These are phyloP conservation scores for Rhorus exstirpatorius DNA, from an alignment of 2,888 invertebrate genomes.

Conservation along the genomic window DNA sequence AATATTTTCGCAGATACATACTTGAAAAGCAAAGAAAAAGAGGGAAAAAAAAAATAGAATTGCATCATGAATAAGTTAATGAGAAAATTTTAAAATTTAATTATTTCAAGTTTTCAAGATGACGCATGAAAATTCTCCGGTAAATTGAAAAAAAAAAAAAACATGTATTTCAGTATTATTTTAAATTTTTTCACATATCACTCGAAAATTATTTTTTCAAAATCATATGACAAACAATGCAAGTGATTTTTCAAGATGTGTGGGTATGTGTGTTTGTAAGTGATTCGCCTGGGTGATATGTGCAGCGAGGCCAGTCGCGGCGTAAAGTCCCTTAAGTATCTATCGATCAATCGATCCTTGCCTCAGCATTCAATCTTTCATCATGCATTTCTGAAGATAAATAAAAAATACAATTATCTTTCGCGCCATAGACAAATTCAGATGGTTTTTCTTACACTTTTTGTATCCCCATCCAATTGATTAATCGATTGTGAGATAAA, in stretches of 20 bases:
- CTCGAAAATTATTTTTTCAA: slow-evolving; percentile 6
- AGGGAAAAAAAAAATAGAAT: not conserved
- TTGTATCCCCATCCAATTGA: not conserved
- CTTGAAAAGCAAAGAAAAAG: not conserved
- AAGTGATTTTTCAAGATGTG: slow-evolving; percentile 6
- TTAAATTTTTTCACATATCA: slow-evolving; percentile 6
- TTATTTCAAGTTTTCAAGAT: not conserved
- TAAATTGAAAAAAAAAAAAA: not conserved
- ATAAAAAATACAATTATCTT: slow-evolving; percentile 34
- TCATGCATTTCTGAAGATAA: slow-evolving; percentile 16
- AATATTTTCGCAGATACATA: not conserved
- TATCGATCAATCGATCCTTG: slow-evolving; percentile 51
- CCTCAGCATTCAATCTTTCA: slow-evolving; percentile 42
- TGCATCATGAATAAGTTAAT: slow-evolving; percentile 7
- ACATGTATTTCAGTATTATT: not conserved
- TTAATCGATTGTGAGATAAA: slow-evolving; percentile 6
- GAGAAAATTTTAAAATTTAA: not conserved
- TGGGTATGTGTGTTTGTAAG: slow-evolving; percentile 54
- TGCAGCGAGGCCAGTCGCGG: slow-evolving; percentile 78
- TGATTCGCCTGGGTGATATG: slow-evolving; percentile 76
- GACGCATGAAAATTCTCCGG: not conserved
- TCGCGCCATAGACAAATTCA: slow-evolving; percentile 18
- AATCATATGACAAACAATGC: slow-evolving; percentile 3
- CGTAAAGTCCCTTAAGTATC: slow-evolving; percentile 71
- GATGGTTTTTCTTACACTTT: not conserved